A percentile compares a stretch with the other conserved stretches of the same genome.
Conservation (phyloP, 2,113 vertebrate species). For the Malurus cyaneus region DNA sequence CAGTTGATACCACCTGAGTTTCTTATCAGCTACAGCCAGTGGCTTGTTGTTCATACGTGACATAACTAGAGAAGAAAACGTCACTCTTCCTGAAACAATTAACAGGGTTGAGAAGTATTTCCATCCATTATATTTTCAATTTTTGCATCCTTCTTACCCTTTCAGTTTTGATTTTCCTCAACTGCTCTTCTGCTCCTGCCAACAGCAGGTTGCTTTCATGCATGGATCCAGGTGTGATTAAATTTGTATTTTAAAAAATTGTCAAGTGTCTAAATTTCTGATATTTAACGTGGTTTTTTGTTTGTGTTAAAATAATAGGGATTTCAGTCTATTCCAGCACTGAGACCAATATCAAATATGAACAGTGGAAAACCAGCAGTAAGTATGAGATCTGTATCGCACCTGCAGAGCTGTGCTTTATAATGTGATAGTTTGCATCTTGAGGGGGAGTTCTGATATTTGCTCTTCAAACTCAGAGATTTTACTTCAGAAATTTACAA, state of each 20-base stretch:
- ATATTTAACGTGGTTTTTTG: background rate
- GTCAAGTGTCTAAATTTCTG: background rate
- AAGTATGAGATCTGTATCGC: conserved; percentile 53
- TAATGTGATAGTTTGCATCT: background rate
- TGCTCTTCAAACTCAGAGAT: background rate
- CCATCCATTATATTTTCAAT: background rate
- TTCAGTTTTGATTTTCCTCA: background rate
- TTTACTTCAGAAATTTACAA: background rate
- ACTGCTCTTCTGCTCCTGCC: background rate
- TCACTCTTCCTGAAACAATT: background rate
- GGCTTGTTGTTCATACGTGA: background rate
- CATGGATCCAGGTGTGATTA: background rate
- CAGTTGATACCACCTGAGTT: background rate
- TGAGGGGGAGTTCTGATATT: background rate
- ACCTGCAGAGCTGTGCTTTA: background rate
- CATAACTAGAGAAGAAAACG: background rate
- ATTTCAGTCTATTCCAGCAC: conserved; percentile 59
- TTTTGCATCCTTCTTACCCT: background rate
- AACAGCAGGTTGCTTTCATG: background rate
- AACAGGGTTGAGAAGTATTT: background rate
- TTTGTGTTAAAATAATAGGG: conserved; percentile 48
- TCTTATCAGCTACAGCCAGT: background rate
- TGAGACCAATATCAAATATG: conserved; percentile 21
- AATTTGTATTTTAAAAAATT: background rate
- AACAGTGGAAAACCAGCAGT: conserved; percentile 69